phyloP scores from a whole-genome alignment of 2,113 vertebrate genomes.

The Ranitomeya imitator region DNA sequence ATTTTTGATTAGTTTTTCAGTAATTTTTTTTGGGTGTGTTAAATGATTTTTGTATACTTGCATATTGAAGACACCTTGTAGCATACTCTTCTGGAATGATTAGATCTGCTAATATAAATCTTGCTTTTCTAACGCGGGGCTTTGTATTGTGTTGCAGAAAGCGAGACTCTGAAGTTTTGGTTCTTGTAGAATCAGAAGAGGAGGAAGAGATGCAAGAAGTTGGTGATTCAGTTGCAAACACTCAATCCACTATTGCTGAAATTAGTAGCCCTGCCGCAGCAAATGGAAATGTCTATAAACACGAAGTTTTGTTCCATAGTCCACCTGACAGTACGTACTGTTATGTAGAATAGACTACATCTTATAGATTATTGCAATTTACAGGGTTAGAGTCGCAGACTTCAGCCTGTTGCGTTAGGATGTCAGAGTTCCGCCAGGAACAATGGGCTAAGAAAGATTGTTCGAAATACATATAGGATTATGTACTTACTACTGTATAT shows the following conservation, averaged over 20 bases:
- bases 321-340: constrained; percentile 62
- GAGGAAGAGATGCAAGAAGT: constrained; percentile 60
- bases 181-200: constrained; percentile 88
- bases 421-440: too few relatives aligned
- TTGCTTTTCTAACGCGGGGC: neutral
- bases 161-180: constrained; percentile 72
- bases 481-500: too few relatives aligned
- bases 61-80: neutral
- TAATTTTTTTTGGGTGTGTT: too few relatives aligned
- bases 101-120: neutral
- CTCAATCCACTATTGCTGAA: neutral
- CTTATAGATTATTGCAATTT: neutral
- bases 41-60: too few relatives aligned
- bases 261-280: constrained; percentile 52
- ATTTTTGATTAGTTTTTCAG: too few relatives aligned
- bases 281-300: constrained; percentile 52
- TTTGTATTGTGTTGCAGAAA: constrained; percentile 12
- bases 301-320: constrained; percentile 51
- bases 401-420: too few relatives aligned
- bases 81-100: neutral
- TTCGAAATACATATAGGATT: too few relatives aligned
- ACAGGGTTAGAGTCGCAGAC: too few relatives aligned
- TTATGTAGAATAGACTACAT: neutral
- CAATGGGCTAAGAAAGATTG: too few relatives aligned
- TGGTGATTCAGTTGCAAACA: constrained; percentile 52